Evolutionary conservation across 1,140 invertebrate species (phyloP), one percentile per base, ranked within the genome.

Genomic region (Scaptomyza hsui): DNA sequence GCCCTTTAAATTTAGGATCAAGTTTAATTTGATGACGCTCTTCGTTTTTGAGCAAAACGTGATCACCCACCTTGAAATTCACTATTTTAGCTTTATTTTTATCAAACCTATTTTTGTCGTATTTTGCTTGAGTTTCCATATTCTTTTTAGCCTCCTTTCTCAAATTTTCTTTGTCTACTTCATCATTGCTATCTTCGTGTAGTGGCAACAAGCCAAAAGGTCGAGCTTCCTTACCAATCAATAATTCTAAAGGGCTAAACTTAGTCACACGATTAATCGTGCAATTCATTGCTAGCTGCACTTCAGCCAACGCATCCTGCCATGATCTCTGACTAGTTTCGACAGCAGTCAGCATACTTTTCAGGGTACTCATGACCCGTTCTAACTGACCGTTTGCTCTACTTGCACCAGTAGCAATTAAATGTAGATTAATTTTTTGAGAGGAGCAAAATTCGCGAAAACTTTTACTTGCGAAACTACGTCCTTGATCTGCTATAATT

Each of bases 181-280:
- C 26, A 39, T 56, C 29, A 32, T 35, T 19, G 1, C 13, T 60
- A 45, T 72, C 73, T 32, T 56, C 45, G 24, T 42, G 9, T 16
- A 59, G 19, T 13, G 53, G 16, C 49, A 83, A 64, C 41, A 90
- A 56, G 13, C 19, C 19, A 21, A 21, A 21, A 21, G 19, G 19
- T 21, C 19, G 19, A 21, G 19, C 19, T 21, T 21, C 19, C 19
- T 21, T 21, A 21, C 19, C 19, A 21, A 21, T 21, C 19, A 21
- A 21, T 21, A 21, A 21, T 21, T 21, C 19, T 21, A 21, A 21
- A 21, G 19, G 19, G 19, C 19, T 21, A 2, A 57, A 32, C 42
- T 77, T 75, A 3, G 81, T 89, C 5, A 78, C 69, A 4, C 76
- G 44, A 65, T 78, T 88, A 1, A 70, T 29, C 3, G 89, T 85